phyloP scores from a whole-genome alignment of 2,113 vertebrate genomes.

The Lagopus muta region DNA sequence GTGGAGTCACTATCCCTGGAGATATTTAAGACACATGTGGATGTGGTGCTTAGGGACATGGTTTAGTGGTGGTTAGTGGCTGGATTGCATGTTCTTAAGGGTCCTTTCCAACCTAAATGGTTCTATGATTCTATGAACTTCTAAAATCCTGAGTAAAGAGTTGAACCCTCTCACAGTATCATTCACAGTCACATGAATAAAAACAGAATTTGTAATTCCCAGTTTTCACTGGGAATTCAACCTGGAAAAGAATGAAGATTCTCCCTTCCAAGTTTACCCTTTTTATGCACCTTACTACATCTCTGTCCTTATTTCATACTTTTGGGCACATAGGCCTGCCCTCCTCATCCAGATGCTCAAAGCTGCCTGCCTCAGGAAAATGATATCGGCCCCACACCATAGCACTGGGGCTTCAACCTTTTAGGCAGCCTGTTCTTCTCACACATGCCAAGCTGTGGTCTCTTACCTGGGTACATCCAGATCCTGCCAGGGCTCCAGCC shows the following conservation, averaged over 20 bases:
- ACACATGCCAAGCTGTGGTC: fast-evolving
- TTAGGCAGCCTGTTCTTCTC: not conserved
- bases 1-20: not conserved
- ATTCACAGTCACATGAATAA: not conserved
- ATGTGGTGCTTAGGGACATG: not conserved
- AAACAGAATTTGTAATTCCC: not conserved
- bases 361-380: not conserved
- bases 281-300: not conserved
- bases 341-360: not conserved
- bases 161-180: not conserved
- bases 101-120: not conserved
- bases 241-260: not conserved
- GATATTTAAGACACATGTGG: not conserved
- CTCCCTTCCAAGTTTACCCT: not conserved
- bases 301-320: not conserved
- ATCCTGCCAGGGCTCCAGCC: not conserved
- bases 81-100: not conserved
- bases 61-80: not conserved
- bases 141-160: not conserved
- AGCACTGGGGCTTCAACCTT: not conserved
- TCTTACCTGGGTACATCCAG: not conserved
- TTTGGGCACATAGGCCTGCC: not conserved
- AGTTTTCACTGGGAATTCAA: not conserved
- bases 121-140: not conserved
- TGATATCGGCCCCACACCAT: not conserved